Conservation (phyloP, 1,140 invertebrate genomes). For the Bombus waltoni region DNA sequence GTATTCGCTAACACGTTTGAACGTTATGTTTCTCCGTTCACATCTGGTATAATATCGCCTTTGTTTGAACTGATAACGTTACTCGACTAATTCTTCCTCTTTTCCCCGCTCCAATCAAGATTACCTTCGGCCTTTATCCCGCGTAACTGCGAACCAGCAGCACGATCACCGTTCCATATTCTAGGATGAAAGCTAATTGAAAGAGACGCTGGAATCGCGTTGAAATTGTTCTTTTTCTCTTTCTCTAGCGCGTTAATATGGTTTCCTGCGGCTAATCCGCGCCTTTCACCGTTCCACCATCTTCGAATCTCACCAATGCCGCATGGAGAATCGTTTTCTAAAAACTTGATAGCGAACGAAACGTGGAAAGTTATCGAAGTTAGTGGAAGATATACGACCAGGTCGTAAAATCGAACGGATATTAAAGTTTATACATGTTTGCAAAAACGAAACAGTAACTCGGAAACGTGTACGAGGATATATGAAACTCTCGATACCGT, state of each 20-base stretch:
- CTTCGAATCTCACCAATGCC: neutral
- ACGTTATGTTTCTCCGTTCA: neutral
- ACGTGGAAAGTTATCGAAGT: too few relatives aligned
- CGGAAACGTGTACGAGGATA: too few relatives aligned
- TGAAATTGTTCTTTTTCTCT: conserved; percentile 9
- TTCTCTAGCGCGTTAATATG: neutral
- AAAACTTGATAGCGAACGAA: too few relatives aligned
- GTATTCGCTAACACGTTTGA: neutral
- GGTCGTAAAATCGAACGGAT: too few relatives aligned
- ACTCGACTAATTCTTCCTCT: conserved; percentile 14
- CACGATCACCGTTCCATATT: conserved; percentile 19
- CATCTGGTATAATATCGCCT: neutral
- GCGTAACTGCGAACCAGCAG: neutral
- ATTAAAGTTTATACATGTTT: too few relatives aligned
- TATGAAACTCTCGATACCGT: too few relatives aligned
- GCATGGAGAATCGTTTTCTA: too few relatives aligned
- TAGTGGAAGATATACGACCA: too few relatives aligned
- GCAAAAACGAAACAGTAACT: too few relatives aligned
- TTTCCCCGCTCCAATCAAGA: conserved; percentile 1
- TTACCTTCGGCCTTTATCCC: neutral
- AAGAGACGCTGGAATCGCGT: conserved; percentile 10
- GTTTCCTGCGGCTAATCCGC: conserved; percentile 11
- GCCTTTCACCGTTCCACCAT: neutral
- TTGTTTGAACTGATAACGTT: neutral
- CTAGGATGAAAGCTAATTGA: conserved; percentile 49